Base-by-base conservation (phyloP, 2,888 invertebrate species). In the Melipona beecheii region DNA sequence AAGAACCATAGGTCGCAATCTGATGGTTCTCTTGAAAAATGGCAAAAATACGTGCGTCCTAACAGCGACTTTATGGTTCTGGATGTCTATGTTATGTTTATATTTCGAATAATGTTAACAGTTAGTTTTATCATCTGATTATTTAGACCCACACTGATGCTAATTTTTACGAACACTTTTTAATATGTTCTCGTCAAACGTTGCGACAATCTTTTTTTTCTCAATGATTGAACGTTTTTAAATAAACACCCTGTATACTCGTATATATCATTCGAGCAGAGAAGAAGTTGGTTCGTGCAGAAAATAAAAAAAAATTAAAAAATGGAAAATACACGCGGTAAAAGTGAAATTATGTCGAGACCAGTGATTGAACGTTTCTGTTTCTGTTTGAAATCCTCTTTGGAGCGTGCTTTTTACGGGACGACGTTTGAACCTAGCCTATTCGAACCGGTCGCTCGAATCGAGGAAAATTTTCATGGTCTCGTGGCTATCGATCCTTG, bases 351-450 rank as follows among this genome's bases (percentile, higher is more conserved):
- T 58, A 58, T 27, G 36, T n/a, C 65, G n/a, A 9, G 6, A 17
- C 36, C 36, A 1, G 43, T 17, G 66, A 66, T 73, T 21, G 73
- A 73, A 49, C 49, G 27, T 54, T 74, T 74, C n/a, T 31, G 64
- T 64, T 64, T 74, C 74, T 56, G 9, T 56, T 56, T 36, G 17
- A 60, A 60, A 60, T 60, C 31, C 62, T 62, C 4, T 64, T 64
- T 31, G 11, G 21, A 64, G 21, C 2, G 0, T 13, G 31, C 31
- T 17, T 31, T 64, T 64, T 31, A 31, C 21, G 31, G 31, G 13
- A 5, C 62, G 11, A 11, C 19, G 31, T 11, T 56, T 9, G 62
- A 62, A 54, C n/a, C 31, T n/a, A n/a, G 56, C 56, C 21, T 31
- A 19, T 64, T 64, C 19, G 31, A 13, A 62, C 4, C 62, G 62